Base-by-base conservation (phyloP, 53 echinoderm and acorn worm genomes). In the Mesocentrotus franciscanus region DNA sequence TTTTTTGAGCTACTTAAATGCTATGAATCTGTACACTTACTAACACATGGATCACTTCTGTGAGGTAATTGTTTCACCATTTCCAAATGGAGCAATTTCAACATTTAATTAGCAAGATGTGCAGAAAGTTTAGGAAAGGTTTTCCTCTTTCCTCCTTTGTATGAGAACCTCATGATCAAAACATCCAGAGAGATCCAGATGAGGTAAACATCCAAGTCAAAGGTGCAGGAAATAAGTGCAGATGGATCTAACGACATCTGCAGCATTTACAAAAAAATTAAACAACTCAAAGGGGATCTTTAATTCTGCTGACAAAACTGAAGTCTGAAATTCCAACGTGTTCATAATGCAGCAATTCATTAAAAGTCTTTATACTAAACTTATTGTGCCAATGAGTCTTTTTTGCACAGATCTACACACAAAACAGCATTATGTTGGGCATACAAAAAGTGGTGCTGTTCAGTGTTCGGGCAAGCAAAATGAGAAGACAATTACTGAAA, bases 1-100 rank as follows among this genome's bases (percentile, higher is more conserved):
- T 58, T 87, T 16, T 20, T 87, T 87, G 10, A 58, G 56, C 87
- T 87, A 85, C 24, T 81, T 29, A n/a, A 58, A 87, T 59, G 87
- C 87, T 87, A 87, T 22, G 49, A 84, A 84, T 84, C 22, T 42
- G 49, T 84, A 42, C 42, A 49, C 24, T 36, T 8, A 49, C 49
- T 49, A 42, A 84, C 42, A 16, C 22, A 42, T 42, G 49, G 74
- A 74, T 74, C 74, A 32, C 30, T 2, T 74, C 74, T 32, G 2
- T 10, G 74, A 74, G 74, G 81, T 42, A 18, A 81, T 42, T 5
- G 42, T 18, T 36, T 42, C 81, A 81, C 33, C 42, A 81, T 12
- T 81, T 81, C 42, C 81, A 81, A 81, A 81, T 18, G 42, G 81
- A 39, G 36, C 9, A 20, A 81, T 81, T 42, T 16, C 29, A 74